Percentiles rank a stretch among this genome's conserved stretches.
These are phyloP conservation scores for Rhyacophila evoluta DNA, from an alignment of 2,888 invertebrate genomes.

Conservation along the genomic window DNA sequence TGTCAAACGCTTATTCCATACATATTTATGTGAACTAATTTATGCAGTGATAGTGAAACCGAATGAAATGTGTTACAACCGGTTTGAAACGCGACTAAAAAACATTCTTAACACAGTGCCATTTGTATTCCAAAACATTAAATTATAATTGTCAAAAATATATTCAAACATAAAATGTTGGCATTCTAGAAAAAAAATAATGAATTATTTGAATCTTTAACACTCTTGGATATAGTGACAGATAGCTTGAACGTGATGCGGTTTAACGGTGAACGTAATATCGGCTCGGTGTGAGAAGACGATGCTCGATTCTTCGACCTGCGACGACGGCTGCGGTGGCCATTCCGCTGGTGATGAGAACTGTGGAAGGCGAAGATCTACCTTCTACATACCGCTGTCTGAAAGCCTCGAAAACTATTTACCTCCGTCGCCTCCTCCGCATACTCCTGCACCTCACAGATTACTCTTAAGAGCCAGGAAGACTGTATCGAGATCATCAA, in stretches of 20 bases:
- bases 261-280: neutral
- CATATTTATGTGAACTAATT: constrained; percentile 3
- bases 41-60: constrained; percentile 16
- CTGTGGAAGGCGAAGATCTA: constrained; percentile 74
- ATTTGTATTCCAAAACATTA: neutral
- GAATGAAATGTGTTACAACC: neutral
- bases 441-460: constrained; percentile 52
- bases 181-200: neutral
- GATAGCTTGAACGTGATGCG: neutral
- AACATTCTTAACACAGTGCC: neutral
- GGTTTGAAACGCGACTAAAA: neutral
- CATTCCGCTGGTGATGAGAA: constrained; percentile 66
- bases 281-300: neutral
- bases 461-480: constrained; percentile 52
- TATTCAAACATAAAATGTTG: neutral
- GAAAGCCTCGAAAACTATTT: constrained; percentile 73
- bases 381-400: constrained; percentile 80
- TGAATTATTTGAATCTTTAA: neutral
- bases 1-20: neutral
- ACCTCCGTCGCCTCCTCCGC: constrained; percentile 67
- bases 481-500: constrained; percentile 48
- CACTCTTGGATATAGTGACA: neutral
- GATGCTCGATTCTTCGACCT: constrained; percentile 57
- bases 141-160: neutral
- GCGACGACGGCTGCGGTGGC: constrained; percentile 58